Conservation (phyloP, 2,797 vertebrate genomes). For the Phoebastria nigripes region DNA sequence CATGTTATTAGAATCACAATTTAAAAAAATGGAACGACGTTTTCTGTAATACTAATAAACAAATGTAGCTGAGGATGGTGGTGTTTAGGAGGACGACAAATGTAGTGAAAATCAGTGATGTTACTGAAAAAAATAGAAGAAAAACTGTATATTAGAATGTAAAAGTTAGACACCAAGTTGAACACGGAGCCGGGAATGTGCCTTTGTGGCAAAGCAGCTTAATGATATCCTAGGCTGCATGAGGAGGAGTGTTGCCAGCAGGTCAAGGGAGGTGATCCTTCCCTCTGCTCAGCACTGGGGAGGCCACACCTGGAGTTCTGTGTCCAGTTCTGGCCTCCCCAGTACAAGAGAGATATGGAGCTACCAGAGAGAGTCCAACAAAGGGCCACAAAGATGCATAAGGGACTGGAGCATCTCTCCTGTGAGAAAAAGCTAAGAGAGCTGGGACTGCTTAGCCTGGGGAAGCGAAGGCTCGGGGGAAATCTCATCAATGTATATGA, state of each 20-base stretch:
- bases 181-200: background rate
- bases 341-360: rapidly evolving
- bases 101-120: background rate
- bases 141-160: background rate
- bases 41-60: background rate
- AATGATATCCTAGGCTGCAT: rapidly evolving
- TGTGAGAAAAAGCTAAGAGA: background rate
- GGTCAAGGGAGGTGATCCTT: background rate
- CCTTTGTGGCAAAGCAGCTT: background rate
- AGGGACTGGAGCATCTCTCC: background rate
- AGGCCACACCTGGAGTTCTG: too few species aligned
- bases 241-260: background rate
- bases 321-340: background rate
- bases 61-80: background rate
- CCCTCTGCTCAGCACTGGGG: background rate
- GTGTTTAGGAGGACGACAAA: background rate
- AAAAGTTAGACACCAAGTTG: background rate
- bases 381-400: background rate
- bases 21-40: background rate
- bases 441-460: background rate
- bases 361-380: background rate
- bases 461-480: background rate
- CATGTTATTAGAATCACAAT: rapidly evolving
- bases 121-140: background rate
- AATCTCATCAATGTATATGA: rapidly evolving